phyloP scores from a whole-genome alignment of 2,888 invertebrate species.

The Lutraria lutraria region DNA sequence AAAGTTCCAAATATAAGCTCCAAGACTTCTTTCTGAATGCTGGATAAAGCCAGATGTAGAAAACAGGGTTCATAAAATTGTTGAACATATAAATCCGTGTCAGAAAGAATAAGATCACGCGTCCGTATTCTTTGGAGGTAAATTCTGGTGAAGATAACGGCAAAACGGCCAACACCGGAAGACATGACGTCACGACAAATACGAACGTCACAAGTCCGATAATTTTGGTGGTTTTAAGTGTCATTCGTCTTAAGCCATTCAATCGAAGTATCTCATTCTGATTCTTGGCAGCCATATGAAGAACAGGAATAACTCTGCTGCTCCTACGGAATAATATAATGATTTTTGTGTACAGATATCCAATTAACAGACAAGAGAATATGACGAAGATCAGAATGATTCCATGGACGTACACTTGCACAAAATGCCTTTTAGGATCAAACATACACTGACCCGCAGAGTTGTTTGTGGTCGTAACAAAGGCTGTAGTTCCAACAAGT shows the following conservation, averaged over 20 bases:
- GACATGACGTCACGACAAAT: neutral
- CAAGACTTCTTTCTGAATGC: slow-evolving; percentile 22
- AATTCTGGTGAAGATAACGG: neutral
- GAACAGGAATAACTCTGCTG: neutral
- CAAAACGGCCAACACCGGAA: neutral
- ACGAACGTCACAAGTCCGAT: slow-evolving; percentile 6
- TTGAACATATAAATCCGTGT: slow-evolving; percentile 31
- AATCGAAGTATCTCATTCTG: neutral
- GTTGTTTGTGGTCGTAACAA: neutral
- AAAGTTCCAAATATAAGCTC: neutral
- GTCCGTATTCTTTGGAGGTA: neutral
- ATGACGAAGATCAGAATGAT: neutral
- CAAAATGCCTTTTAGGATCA: neutral
- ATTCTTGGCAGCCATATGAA: neutral
- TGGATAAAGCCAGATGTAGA: slow-evolving; percentile 32
- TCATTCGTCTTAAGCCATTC: neutral
- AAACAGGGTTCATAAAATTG: slow-evolving; percentile 38
- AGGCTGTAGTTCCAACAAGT: neutral
- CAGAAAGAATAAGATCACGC: slow-evolving; percentile 13
- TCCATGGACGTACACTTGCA: neutral
- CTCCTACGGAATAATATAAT: neutral
- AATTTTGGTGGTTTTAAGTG: neutral
- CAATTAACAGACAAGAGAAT: neutral
- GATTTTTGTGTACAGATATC: slow-evolving; percentile 7
- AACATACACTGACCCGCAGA: neutral